Base-by-base conservation (phyloP, 1,140 invertebrate genomes). In the Pseudobourletiella spinata region DNA sequence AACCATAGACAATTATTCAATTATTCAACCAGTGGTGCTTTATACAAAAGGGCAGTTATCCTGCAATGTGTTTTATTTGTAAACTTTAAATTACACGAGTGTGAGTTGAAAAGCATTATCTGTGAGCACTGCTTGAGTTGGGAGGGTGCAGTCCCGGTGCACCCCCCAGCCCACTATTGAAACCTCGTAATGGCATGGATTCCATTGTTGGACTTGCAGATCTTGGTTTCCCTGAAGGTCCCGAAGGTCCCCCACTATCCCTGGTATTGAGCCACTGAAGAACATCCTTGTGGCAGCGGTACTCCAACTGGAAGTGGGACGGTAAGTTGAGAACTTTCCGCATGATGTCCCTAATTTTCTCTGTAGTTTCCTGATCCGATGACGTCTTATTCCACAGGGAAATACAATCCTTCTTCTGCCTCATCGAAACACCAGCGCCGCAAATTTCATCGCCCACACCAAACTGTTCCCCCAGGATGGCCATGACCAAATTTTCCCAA, bases 361-460 rank as follows among this genome's bases (percentile, higher is more conserved):
- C 84, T 68, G 89, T 96, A 58, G 89, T 90, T 60, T 81, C 81
- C 73, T 84, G 81, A 80, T 98, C 92, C 68, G 85, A 84, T 14
- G 94, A 90, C 68, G 88, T 96, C 73, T 88, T 85, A 79, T 98
- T 98, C 96, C 96, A 99, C 70, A 99, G 84, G 68, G 93, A 95
- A 72, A 99, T 86, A 74, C 96, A 89, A 75, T 98, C 96, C 78
- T 98, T 95, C 86, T 95, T 78, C n/a, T 87, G 93, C 71, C 92
- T 82, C 70, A 96, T 86, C 50, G 94, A 97, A 67, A 98, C 86
- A 54, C 98, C 95, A 64, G 94, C 89, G 2, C 95, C 96, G 80
- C 95, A 99, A 67, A 99, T 95, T 80, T 99, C 96, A 68, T 95
- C 89, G 8, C 95, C 95, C 4, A 98, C 95, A 84, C 96, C 91